Percentiles rank a stretch among this genome's conserved stretches.
Conservation (phyloP, 2,113 vertebrate species). For the Arizona elegans region DNA sequence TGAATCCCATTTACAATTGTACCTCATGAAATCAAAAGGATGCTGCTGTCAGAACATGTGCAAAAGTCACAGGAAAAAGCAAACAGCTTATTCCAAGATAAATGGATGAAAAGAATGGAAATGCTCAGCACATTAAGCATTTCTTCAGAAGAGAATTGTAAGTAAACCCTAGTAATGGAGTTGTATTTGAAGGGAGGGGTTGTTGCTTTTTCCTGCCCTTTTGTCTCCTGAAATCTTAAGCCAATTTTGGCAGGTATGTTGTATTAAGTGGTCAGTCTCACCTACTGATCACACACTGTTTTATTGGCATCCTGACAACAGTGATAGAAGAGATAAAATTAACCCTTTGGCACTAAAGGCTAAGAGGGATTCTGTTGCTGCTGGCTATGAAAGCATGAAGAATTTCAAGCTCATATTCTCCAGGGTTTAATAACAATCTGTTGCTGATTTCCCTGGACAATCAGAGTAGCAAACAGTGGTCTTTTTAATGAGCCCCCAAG, state of each 20-base stretch:
- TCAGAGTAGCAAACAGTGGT: slow-evolving; percentile 67
- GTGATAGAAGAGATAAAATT: slow-evolving; percentile 54
- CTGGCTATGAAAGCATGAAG: slow-evolving; percentile 33
- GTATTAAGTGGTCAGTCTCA: slow-evolving; percentile 67
- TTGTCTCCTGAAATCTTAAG: slow-evolving; percentile 58
- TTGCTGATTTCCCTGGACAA: slow-evolving; percentile 73
- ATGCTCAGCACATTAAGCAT: slow-evolving; percentile 50
- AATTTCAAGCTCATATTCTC: slow-evolving; percentile 46
- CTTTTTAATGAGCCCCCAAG: slow-evolving; percentile 70
- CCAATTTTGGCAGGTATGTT: slow-evolving; percentile 62
- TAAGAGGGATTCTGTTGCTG: slow-evolving; percentile 24
- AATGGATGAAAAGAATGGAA: slow-evolving; percentile 30
- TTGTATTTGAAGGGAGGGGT: slow-evolving; percentile 58
- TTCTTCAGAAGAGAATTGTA: slow-evolving; percentile 46
- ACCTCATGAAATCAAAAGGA: slow-evolving; percentile 28
- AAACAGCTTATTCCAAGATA: slow-evolving; percentile 33
- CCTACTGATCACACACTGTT: slow-evolving; percentile 69
- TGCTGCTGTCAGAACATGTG: slow-evolving; percentile 29
- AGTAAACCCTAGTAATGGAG: slow-evolving; percentile 46
- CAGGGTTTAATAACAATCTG: slow-evolving; percentile 71
- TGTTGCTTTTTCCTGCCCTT: slow-evolving; percentile 53
- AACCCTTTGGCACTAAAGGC: slow-evolving; percentile 48
- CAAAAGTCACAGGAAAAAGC: neutral
- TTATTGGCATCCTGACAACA: slow-evolving; percentile 72
- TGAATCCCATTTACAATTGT: slow-evolving; percentile 20